These are phyloP conservation scores for Sturmia bella DNA, from an alignment of 2,888 invertebrate genomes.

Conservation along the genomic window DNA sequence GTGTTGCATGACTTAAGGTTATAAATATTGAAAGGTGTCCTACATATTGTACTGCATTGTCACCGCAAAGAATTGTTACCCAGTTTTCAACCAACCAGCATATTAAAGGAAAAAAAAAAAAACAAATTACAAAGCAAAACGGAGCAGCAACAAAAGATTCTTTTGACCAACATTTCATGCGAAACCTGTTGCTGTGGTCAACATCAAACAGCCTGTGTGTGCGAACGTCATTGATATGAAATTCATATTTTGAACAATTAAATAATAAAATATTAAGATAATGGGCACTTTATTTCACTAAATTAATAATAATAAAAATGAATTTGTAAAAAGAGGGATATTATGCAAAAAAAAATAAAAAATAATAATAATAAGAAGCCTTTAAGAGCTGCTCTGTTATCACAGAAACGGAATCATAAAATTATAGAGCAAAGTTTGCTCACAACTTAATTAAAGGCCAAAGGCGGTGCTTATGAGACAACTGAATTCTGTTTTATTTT, in stretches of 20 bases:
- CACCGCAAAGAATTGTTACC: neutral
- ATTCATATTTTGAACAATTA: conserved; percentile 12
- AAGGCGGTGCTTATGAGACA: conserved; percentile 26
- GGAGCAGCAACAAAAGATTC: neutral
- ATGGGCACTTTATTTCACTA: neutral
- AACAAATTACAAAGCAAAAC: neutral
- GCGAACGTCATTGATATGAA: neutral
- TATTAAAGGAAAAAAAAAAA: too few relatives aligned
- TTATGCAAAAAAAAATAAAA: neutral
- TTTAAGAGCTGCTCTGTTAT: conserved; percentile 22
- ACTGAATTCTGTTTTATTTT: neutral
- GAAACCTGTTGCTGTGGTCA: conserved; percentile 18
- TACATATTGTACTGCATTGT: conserved; percentile 3
- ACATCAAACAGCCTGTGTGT: conserved; percentile 19
- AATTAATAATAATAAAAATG: neutral
- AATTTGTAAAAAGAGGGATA: too few relatives aligned
- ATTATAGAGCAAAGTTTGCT: conserved; percentile 35
- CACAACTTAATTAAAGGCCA: conserved; percentile 59
- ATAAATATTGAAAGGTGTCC: neutral
- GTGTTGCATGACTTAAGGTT: conserved; percentile 16
- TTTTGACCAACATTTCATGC: neutral
- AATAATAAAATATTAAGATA: conserved; percentile 19
- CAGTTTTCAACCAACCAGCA: too few relatives aligned
- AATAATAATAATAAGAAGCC: neutral
- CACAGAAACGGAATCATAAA: conserved; percentile 48